Conservation (phyloP, 1,140 invertebrate species). For the Leptinotarsa lineolata region DNA sequence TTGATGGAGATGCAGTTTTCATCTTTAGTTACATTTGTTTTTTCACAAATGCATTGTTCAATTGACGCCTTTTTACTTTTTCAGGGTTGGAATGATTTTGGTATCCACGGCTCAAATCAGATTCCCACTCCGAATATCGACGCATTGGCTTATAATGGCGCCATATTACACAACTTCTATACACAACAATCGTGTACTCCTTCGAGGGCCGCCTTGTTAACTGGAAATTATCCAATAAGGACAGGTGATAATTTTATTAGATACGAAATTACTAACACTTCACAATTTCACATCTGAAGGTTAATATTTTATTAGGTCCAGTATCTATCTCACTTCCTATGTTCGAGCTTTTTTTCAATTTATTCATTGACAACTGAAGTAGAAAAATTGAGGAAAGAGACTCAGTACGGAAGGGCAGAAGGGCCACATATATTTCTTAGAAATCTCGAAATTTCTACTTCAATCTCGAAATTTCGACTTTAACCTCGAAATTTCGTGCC, state of each 20-base stretch:
- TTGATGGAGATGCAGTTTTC: no score
- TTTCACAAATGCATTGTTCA: no score
- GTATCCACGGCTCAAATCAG: constrained; percentile 84
- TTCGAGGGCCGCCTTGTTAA: constrained; percentile 76
- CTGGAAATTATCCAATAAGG: constrained; percentile 82
- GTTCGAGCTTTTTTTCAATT: no score
- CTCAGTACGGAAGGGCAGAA: no score
- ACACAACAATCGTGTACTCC: constrained; percentile 77
- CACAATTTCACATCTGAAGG: not conserved
- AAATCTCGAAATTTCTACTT: no score
- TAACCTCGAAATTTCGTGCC: no score
- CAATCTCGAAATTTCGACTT: no score
- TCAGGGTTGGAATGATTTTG: constrained; percentile 88
- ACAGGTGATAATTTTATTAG: constrained; percentile 60
- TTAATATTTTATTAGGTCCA: not conserved
- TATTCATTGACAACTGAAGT: no score
- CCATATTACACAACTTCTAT: constrained; percentile 75
- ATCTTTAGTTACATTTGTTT: no score
- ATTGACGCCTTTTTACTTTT: constrained; percentile 28
- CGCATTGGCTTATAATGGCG: constrained; percentile 74
- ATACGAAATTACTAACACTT: not conserved
- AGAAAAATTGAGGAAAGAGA: no score
- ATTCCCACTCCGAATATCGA: constrained; percentile 86
- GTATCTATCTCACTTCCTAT: no score
- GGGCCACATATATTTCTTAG: no score